Percentiles rank a stretch among this genome's conserved stretches.
Evolutionary conservation across 2,797 vertebrate species (phyloP).

Genomic region (Molothrus ater): DNA sequence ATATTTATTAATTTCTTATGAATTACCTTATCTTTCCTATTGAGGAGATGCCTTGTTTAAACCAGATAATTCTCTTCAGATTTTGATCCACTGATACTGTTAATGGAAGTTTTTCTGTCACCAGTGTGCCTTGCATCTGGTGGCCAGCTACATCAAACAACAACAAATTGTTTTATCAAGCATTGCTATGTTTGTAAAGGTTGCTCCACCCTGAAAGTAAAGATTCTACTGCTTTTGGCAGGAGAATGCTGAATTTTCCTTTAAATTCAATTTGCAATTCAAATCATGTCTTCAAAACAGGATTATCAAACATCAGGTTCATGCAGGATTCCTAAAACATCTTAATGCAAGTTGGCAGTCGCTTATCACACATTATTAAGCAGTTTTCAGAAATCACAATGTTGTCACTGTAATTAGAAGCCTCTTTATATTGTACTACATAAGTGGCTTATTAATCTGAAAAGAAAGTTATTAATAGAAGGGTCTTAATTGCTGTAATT

Average conservation of each 20-base stretch:
- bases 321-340: slow-evolving; percentile 33
- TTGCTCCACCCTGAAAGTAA: not conserved
- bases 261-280: slow-evolving; percentile 45
- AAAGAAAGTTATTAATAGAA: slow-evolving; percentile 46
- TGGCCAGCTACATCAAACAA: not conserved
- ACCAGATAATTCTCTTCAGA: not conserved
- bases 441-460: slow-evolving; percentile 47
- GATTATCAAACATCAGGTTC: slow-evolving; percentile 47
- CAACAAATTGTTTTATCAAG: not conserved
- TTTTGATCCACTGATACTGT: not conserved
- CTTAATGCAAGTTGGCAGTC: slow-evolving; percentile 45
- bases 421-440: slow-evolving; percentile 29
- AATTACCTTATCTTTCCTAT: not conserved
- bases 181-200: not conserved
- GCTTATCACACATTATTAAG: slow-evolving; percentile 30
- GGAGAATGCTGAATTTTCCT: not conserved
- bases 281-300: slow-evolving; percentile 37
- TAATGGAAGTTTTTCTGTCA: not conserved
- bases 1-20: not conserved
- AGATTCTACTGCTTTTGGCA: not conserved
- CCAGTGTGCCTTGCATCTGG: not conserved
- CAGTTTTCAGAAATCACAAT: slow-evolving; percentile 49
- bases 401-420: slow-evolving; percentile 54
- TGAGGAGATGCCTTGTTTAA: not conserved
- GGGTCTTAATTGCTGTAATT: slow-evolving; percentile 52